Percentiles rank a stretch among this genome's conserved stretches.
Conservation (phyloP, 1,140 invertebrate genomes). For the Bombus waltoni region DNA sequence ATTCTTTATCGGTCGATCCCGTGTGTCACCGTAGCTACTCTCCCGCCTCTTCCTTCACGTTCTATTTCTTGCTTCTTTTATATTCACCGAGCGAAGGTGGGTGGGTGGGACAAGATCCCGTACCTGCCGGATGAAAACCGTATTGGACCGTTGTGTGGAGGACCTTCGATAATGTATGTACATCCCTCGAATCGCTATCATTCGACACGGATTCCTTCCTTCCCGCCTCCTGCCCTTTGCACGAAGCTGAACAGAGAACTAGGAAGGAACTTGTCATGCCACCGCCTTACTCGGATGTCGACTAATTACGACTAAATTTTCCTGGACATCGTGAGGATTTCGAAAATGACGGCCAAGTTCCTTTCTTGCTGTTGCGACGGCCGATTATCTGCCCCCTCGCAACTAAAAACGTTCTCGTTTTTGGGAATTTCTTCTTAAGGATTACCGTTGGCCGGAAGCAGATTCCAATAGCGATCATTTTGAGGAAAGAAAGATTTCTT, state of each 20-base stretch:
- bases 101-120: constrained; percentile 48
- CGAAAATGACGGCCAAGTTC: neutral
- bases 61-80: constrained; percentile 38
- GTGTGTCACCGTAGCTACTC: constrained; percentile 4
- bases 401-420: neutral
- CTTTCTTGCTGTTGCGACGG: neutral
- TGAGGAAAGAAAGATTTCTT: neutral
- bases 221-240: neutral
- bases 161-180: constrained; percentile 37
- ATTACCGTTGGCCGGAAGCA: constrained; percentile 3
- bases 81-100: constrained; percentile 10
- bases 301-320: constrained; percentile 55
- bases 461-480: constrained; percentile 27
- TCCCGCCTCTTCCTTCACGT: constrained; percentile 27
- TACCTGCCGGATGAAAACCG: constrained; percentile 56
- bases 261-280: neutral
- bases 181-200: constrained; percentile 36
- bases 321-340: neutral
- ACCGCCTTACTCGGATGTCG: constrained; percentile 24
- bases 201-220: constrained; percentile 36
- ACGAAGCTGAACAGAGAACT: neutral
- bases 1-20: constrained; percentile 23
- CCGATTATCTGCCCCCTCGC: neutral
- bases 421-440: neutral
- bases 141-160: constrained; percentile 44